Conservation (phyloP, 2,113 vertebrate genomes). For the Ameiurus melas region DNA sequence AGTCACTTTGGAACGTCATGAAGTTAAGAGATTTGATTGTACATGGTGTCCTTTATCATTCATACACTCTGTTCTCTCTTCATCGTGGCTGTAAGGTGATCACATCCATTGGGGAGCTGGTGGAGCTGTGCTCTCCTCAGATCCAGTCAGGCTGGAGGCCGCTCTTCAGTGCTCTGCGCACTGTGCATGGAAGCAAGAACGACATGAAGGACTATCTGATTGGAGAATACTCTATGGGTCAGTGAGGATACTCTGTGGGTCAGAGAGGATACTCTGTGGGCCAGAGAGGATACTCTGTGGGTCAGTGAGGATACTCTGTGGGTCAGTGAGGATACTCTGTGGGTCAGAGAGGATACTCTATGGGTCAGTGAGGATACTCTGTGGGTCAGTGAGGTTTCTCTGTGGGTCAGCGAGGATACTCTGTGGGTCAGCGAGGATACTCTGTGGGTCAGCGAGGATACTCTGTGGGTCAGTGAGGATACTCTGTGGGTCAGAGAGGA, state of each 20-base stretch:
- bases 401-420: neutral
- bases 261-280: neutral
- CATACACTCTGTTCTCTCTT: neutral
- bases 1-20: neutral
- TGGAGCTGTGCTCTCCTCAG: constrained; percentile 92
- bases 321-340: neutral
- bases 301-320: neutral
- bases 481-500: too few species aligned
- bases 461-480: neutral
- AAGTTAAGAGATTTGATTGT: neutral
- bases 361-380: constrained; percentile 56
- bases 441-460: neutral
- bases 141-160: constrained; percentile 97
- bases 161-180: constrained; percentile 93
- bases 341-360: neutral
- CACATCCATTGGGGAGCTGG: constrained; percentile 94
- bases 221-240: constrained; percentile 93
- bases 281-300: neutral
- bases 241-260: constrained; percentile 12
- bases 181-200: constrained; percentile 84
- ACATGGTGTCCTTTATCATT: neutral
- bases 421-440: neutral
- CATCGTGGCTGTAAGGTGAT: constrained; percentile 77
- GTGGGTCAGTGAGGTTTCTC: neutral
- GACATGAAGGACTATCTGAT: constrained; percentile 93